Evolutionary conservation across 2,888 invertebrate genomes (phyloP), one percentile per base, ranked within the genome.

Genomic region (Ectobius pallidus): DNA sequence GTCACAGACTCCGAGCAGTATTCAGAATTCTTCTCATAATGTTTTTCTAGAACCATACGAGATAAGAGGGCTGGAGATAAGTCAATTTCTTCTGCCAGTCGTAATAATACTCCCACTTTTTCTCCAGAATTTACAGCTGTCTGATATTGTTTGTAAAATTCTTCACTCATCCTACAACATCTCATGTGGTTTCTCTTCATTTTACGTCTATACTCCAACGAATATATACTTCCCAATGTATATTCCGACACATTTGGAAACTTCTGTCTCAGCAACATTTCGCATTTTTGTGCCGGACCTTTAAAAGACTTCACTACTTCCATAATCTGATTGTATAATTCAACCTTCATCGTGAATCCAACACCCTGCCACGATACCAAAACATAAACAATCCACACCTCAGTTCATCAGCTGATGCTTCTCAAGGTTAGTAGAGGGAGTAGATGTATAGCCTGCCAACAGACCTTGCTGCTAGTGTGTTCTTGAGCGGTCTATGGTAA

Each of bases 11-110:
- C 49, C 22, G 18, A 32, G 39, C 58, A 20, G 7, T 61, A 16
- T n/a, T 30, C 32, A 34, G 52, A 11, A 11, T 25, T 3, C 34
- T 69, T 77, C 7, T 82, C 82, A 61, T 84, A 83, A 79, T 87
- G 83, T 75, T 84, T 84, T 77, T 88, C 87, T 32, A 91, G 79
- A 68, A 91, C 83, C 61, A 88, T 81, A 78, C 87, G 85, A 0
- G 89, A 89, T 55, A 90, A 80, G 72, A 90, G 81, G 30, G 88
- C 86, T 4, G 90, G 90, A 9, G 88, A 84, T 52, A 88, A 80
- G 61, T 86, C 85, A 73, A 84, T 80, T 74, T 86, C 78, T 72
- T 83, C 80, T 0, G 88, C 87, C 81, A 88, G 86, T 83, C 87
- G 84, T 73, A 91, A 78, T 75, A 92, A 86, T 39, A 91, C 86